Base-by-base conservation (phyloP, 2,888 invertebrate genomes). In the Sclerodermus sp. region DNA sequence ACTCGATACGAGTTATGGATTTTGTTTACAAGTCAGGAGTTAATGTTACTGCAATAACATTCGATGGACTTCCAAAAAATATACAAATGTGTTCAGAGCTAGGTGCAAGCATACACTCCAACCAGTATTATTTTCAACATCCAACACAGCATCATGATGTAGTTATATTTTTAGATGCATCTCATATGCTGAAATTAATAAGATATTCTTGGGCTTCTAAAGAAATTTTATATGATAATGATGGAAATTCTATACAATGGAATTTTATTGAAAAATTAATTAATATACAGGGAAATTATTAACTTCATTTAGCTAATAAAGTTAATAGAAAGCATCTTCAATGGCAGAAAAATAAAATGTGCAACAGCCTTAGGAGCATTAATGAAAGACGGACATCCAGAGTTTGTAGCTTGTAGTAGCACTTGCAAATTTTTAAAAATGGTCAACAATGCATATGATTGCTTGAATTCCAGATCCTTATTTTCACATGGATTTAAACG, bases 21-120 rank as follows among this genome's bases (percentile, higher is more conserved):
- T 17, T 16, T 10, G 14, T 57, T 15, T 43, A 54, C 15, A 38
- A 44, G 8, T 29, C 23, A 15, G 46, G 31, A n/a, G 45, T 48
- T 2, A 44, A 42, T 16, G 49, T 51, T 2, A 13, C 14, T 36
- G 34, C 47, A 1, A 17, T 51, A 3, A 53, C 51, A 5, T 56
- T 56, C 30, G 53, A 56, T 53, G 56, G 53, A 1, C 31, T 47
- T 10, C 10, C 30, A 15, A 32, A 30, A 8, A 56, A 56, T 38
- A 23, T 47, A 4, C 36, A n/a, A 8, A 44, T 51, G 38, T 31
- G 15, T 2, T 34, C 15, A 40, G 46, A 18, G n/a, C 23, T 42
- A 5, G 46, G 14, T 50, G 12, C n/a, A 12, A 5, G 10, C 6
- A 34, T 16, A 2, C n/a, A 2, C 6, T n/a, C 8, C 10, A n/a